Base-by-base conservation (phyloP, 1,140 invertebrate genomes). In the Eumeta japonica region DNA sequence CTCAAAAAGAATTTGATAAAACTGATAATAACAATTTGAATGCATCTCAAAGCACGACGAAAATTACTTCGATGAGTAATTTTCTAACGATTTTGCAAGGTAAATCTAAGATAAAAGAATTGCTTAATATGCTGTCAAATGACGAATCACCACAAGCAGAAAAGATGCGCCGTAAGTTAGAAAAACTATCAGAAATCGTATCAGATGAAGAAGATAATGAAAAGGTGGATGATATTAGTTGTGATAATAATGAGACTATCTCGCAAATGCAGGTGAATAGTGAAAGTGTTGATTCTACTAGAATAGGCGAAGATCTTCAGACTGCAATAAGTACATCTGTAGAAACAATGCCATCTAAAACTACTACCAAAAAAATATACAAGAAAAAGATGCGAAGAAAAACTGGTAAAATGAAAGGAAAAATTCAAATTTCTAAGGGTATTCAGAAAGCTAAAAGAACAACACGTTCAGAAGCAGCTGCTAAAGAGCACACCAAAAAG, bases 141-240 rank as follows among this genome's bases (percentile, higher is more conserved):
- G 55, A 64, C 20, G 35, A 68, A 32, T 45, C 58, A 1, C 45
- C 33, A 39, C 58, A 64, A 35, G 62, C 62, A 47, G 59, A 73
- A 38, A 70, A 71, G 49, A 58, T 68, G 17, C 76, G 59, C 43
- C 64, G 62, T 30, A 75, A 65, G 39, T 43, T 70, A 16, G 61
- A 71, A 49, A 65, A 62, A 41, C 37, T 66, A 5, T 58, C 61
- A 51, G 59, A 68, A 54, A 59, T 75, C 29, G 63, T 68, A 3
- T 67, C 62, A 2, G 58, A 74, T 30, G 71, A 67, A 28, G 58
- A 68, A 40, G 47, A 52, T n/a, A 38, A 34, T 14, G 14, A 31
- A 28, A 20, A 24, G 5, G 30, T 7, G 5, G 41, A 43, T 19
- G 12, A n/a, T n/a, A n/a, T 9, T 9, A 32, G 30, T 32, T 32